Evolutionary conservation across 1,140 invertebrate species (phyloP), one percentile per base, ranked within the genome.

Genomic region (Metopolophium dirhodum): DNA sequence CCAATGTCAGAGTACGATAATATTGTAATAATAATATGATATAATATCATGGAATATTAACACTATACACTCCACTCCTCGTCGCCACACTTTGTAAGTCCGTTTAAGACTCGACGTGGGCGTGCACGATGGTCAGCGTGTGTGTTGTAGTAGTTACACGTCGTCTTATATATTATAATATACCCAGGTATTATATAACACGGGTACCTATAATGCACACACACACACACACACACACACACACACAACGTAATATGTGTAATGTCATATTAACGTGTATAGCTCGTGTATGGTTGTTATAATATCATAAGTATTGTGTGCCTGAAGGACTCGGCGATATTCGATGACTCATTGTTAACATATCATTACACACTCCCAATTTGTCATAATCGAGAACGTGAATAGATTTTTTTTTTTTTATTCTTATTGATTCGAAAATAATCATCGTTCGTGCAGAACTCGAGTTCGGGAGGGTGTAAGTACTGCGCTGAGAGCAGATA

Each of bases 301-400:
- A 77, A 77, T n/a, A 77, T 77, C 61, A 7, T 85, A 22, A 18
- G 41, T 30, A 41, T 68, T 85, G 83, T 82, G n/a, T 45, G 41
- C 7, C 20, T 6, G 22, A 41, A 41, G 57, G 37, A 61, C 30
- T 49, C 49, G 23, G 35, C 35, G 8, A 61, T 90, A 91, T 91
- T 83, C 61, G 90, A 91, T 49, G 61, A 91, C 61, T 91, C 90
- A 91, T 91, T 91, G 90, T 91, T 91, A 45, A 68, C 61, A 91
- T n/a, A 90, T 68, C 37, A 91, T 68, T 54, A 57, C 37, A 90
- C 85, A 87, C 45, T 87, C 85, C 45, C 85, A 22, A 87, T 87
- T 47, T 87, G 9, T 87, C 45, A 9, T 88, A 88, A 88, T 88
- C 23, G 47, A 88, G 47, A 51, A 47, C 45, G 45, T 47, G 45